These are phyloP conservation scores for Cabera pusaria DNA, from an alignment of 2,888 invertebrate genomes.

Conservation along the genomic window DNA sequence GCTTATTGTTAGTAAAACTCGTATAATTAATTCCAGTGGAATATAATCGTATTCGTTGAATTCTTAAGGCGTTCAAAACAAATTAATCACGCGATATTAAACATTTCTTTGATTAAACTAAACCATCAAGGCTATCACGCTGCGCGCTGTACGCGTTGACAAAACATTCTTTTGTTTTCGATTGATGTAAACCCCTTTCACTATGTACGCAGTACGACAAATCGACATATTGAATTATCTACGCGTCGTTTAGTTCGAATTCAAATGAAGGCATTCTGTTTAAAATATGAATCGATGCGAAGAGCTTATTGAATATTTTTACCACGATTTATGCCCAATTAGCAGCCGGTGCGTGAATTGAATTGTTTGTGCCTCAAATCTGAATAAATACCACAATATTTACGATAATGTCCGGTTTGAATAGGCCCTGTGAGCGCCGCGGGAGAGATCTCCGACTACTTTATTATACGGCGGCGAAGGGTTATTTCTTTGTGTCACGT, in stretches of 20 bases:
- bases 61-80: constrained; percentile 47
- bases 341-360: constrained; percentile 79
- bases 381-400: constrained; percentile 82
- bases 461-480: constrained; percentile 75
- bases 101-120: constrained; percentile 33
- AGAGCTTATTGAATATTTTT: constrained; percentile 78
- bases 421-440: constrained; percentile 63
- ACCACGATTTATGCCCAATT: constrained; percentile 80
- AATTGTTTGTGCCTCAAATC: constrained; percentile 80
- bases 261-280: constrained; percentile 73
- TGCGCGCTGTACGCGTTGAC: constrained; percentile 31
- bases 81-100: constrained; percentile 46
- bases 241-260: constrained; percentile 67
- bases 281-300: constrained; percentile 75
- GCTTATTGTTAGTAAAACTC: constrained; percentile 43
- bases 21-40: constrained; percentile 49
- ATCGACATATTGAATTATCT: constrained; percentile 62
- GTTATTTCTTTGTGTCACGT: constrained; percentile 76
- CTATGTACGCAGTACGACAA: constrained; percentile 58
- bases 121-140: no score
- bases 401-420: constrained; percentile 78
- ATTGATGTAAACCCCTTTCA: constrained; percentile 51
- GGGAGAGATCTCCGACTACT: constrained; percentile 58
- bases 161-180: constrained; percentile 37
- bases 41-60: constrained; percentile 44